Evolutionary conservation across 2,888 invertebrate genomes (phyloP).

Genomic region (Erebia palarica): DNA sequence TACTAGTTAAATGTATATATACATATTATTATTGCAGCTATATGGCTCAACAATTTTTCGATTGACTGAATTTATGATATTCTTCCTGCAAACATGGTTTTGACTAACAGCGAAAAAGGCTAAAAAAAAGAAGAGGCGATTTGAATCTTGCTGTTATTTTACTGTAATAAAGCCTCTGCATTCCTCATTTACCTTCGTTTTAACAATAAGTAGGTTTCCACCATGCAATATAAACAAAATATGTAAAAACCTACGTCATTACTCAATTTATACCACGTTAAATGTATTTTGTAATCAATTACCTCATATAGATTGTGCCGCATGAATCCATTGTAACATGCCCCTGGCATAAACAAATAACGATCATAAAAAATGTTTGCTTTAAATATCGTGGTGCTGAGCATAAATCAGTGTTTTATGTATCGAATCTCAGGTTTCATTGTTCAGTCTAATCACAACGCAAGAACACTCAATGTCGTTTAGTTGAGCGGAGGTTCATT

Average conservation of each 20-base stretch:
- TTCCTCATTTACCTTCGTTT: not conserved
- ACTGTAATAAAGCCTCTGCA: no score
- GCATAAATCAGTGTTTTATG: slow-evolving; percentile 43
- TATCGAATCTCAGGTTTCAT: slow-evolving; percentile 55
- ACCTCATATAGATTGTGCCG: slow-evolving; percentile 25
- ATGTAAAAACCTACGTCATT: not conserved
- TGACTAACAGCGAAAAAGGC: no score
- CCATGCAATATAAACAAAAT: not conserved
- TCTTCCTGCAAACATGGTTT: no score
- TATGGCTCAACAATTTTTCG: no score
- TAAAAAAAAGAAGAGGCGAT: no score
- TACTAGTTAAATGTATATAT: no score
- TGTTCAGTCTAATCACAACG: slow-evolving; percentile 60
- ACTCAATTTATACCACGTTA: slow-evolving; percentile 1
- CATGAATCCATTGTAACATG: slow-evolving; percentile 28
- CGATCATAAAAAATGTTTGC: slow-evolving; percentile 30
- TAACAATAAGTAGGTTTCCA: not conserved
- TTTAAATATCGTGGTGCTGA: slow-evolving; percentile 30
- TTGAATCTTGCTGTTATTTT: no score
- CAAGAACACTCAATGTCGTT: slow-evolving; percentile 67
- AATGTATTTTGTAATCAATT: slow-evolving; percentile 26
- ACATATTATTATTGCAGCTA: no score
- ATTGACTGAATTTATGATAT: no score
- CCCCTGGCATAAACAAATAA: slow-evolving; percentile 31
- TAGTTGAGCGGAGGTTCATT: slow-evolving; percentile 61